These are phyloP conservation scores for Uropsilus gracilis DNA, from an alignment of 2,113 vertebrate species.

Conservation along the genomic window DNA sequence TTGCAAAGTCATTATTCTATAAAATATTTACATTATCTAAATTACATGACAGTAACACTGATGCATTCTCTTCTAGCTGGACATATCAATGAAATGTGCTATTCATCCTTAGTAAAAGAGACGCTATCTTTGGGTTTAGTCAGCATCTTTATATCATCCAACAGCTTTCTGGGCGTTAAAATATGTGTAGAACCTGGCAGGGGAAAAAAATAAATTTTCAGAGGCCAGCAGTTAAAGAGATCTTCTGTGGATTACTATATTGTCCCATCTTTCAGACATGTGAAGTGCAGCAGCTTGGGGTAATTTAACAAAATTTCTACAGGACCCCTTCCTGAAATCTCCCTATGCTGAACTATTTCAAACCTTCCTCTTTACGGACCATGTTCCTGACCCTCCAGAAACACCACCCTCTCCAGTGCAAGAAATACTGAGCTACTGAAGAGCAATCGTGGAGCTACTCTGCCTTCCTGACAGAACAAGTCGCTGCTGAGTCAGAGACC, in stretches of 20 bases:
- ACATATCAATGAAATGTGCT: conserved; percentile 67
- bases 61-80: conserved; percentile 56
- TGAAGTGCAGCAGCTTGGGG: not conserved
- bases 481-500: not conserved
- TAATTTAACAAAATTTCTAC: not conserved
- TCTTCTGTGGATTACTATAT: conserved; percentile 20
- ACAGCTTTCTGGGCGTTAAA: conserved; percentile 92
- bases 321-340: not conserved
- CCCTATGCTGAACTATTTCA: not conserved
- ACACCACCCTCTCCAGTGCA: not conserved
- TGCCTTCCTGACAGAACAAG: not conserved
- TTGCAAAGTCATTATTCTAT: conserved; percentile 61
- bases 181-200: conserved; percentile 95
- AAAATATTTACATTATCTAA: conserved; percentile 79
- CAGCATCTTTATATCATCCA: conserved; percentile 95
- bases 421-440: not conserved
- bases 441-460: not conserved
- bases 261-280: not conserved
- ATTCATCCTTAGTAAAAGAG: conserved; percentile 87
- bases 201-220: conserved; percentile 52
- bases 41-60: conserved; percentile 58
- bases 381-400: not conserved
- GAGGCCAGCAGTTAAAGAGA: not conserved
- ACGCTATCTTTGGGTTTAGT: conserved; percentile 91
- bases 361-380: not conserved